Evolutionary conservation across 2,113 vertebrate species (phyloP).

Genomic region (Nymphicus hollandicus): DNA sequence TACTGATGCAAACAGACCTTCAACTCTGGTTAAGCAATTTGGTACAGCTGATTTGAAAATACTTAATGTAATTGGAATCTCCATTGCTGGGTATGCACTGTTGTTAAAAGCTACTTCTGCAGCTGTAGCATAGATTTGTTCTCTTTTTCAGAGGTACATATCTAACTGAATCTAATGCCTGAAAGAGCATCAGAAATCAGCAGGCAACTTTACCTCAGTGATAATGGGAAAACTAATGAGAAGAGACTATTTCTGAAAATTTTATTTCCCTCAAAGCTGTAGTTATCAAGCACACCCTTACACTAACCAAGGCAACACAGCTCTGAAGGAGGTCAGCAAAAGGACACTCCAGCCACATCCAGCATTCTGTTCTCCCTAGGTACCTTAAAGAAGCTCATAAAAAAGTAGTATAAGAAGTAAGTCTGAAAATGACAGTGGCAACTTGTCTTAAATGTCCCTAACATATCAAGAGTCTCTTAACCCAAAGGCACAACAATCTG

Average conservation of each 20-base stretch:
- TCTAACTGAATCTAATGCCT: not conserved
- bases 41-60: not conserved
- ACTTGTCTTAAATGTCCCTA: not conserved
- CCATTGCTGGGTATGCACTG: not conserved
- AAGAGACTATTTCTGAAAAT: not conserved
- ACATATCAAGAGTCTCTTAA: not conserved
- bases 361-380: not conserved
- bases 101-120: not conserved
- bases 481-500: not conserved
- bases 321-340: not conserved
- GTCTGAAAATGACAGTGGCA: not conserved
- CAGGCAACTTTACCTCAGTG: not conserved
- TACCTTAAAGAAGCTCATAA: not conserved
- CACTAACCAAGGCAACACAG: not conserved
- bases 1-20: not conserved
- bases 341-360: not conserved
- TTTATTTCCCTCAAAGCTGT: not conserved
- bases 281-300: not conserved
- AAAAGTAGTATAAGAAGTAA: not conserved
- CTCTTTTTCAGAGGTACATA: not conserved
- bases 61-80: not conserved
- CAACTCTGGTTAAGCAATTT: not conserved
- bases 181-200: not conserved
- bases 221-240: not conserved
- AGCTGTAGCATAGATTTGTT: not conserved